Evolutionary conservation across 1,140 invertebrate species (phyloP).

Genomic region (Chionoecetes opilio): DNA sequence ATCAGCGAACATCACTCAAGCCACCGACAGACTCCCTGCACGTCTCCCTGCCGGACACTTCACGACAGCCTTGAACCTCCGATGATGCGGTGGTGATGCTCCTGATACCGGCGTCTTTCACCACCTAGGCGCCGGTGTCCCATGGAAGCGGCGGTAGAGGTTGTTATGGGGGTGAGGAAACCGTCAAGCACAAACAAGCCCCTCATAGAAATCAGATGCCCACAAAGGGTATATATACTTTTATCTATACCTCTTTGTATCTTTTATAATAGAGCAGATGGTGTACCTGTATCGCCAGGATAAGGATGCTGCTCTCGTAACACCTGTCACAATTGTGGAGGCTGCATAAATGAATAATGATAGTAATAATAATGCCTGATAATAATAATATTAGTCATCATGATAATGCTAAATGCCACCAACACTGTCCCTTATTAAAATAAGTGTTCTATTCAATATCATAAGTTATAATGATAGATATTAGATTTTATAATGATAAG

Average conservation of each 20-base stretch:
- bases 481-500: no score
- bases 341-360: conserved; percentile 33
- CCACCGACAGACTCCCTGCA: no score
- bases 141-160: not conserved
- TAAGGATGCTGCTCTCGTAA: not conserved
- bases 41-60: no score
- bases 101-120: not conserved
- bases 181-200: not conserved
- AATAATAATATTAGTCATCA: not conserved
- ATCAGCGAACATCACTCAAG: no score
- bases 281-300: not conserved
- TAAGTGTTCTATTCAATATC: no score
- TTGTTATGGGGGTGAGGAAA: not conserved
- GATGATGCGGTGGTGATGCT: not conserved
- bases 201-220: not conserved
- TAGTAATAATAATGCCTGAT: conserved; percentile 22
- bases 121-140: not conserved
- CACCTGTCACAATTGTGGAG: conserved; percentile 12
- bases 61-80: not conserved
- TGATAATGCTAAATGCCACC: not conserved
- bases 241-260: not conserved
- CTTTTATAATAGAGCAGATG: not conserved
- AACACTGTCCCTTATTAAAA: no score
- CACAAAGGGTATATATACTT: not conserved
- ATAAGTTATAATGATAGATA: no score